Conservation (phyloP, 1,140 invertebrate genomes). For the Sarcophaga bullata region DNA sequence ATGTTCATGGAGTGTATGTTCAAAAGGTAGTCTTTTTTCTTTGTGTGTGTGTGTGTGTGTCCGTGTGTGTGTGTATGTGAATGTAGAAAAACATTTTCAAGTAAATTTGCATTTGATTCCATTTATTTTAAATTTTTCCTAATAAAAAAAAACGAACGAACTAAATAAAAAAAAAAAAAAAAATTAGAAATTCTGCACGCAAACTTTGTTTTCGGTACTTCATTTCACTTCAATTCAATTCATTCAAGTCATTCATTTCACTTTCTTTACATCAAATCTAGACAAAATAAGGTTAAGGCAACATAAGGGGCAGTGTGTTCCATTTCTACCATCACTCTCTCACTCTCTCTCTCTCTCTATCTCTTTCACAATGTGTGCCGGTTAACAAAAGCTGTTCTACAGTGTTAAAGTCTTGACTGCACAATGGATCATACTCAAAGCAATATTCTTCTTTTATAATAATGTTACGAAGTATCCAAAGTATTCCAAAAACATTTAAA, state of each 20-base stretch:
- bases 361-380: neutral
- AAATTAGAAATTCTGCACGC: neutral
- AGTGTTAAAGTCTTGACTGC: neutral
- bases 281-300: constrained; percentile 19
- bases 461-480: no score
- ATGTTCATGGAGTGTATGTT: neutral
- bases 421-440: neutral
- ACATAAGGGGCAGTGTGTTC: neutral
- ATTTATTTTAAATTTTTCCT: neutral
- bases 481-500: no score
- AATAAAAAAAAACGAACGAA: neutral
- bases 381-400: neutral
- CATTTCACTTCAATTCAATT: neutral
- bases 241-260: neutral
- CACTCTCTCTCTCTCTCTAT: no score
- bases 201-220: constrained; percentile 24
- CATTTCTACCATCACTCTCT: no score
- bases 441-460: no score
- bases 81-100: neutral
- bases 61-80: neutral
- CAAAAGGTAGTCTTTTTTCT: neutral
- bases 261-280: neutral
- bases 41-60: neutral
- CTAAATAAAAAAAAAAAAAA: neutral
- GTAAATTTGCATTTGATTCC: neutral